These are phyloP conservation scores for Tricholauxania praeusta DNA, from an alignment of 2,888 invertebrate genomes.

Conservation along the genomic window DNA sequence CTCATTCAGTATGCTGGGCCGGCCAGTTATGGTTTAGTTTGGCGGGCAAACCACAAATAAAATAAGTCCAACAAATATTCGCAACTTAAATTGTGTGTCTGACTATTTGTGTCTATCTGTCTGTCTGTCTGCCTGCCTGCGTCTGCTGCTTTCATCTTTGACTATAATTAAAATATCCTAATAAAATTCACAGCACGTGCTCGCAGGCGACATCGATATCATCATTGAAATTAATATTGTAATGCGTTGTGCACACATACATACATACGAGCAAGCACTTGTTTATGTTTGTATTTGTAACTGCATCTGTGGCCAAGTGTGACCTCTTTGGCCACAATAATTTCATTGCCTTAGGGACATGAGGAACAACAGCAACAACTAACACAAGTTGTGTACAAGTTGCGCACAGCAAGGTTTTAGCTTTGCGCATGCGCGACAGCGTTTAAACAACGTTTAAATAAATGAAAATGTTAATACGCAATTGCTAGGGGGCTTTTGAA, in stretches of 20 bases:
- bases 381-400: background rate
- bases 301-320: too few relatives aligned
- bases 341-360: slow-evolving; percentile 34
- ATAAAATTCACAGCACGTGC: slow-evolving; percentile 59
- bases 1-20: background rate
- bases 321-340: slow-evolving; percentile 32
- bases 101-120: slow-evolving; percentile 15
- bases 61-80: background rate
- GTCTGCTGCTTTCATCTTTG: slow-evolving; percentile 33
- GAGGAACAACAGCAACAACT: slow-evolving; percentile 16
- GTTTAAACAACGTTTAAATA: slow-evolving; percentile 39
- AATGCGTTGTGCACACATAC: slow-evolving; percentile 19
- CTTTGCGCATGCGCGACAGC: slow-evolving; percentile 19
- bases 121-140: slow-evolving; percentile 19
- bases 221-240: slow-evolving; percentile 48
- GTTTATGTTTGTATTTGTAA: background rate
- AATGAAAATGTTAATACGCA: slow-evolving; percentile 47
- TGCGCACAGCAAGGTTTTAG: background rate
- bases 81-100: background rate
- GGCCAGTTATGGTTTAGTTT: background rate
- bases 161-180: slow-evolving; percentile 58
- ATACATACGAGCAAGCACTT: background rate
- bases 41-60: background rate
- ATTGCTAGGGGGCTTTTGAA: slow-evolving; percentile 3
- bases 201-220: slow-evolving; percentile 55